Percentiles rank a stretch among this genome's conserved stretches.
These are phyloP conservation scores for Tigriopus japonicus DNA, from an alignment of 1,140 invertebrate genomes.

Conservation along the genomic window DNA sequence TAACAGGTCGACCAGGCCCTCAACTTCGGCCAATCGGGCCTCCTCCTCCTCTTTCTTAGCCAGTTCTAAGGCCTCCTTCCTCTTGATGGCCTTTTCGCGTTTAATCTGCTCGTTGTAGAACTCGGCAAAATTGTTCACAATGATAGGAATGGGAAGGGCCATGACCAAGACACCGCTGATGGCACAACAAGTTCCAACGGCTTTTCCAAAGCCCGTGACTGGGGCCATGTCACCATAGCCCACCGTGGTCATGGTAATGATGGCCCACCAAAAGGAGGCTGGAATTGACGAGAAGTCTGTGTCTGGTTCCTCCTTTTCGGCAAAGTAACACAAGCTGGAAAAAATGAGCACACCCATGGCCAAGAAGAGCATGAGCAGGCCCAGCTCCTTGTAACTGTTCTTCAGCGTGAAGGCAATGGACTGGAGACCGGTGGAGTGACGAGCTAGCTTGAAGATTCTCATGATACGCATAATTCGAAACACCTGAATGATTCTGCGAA, in stretches of 20 bases:
- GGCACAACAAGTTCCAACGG: constrained; percentile 22
- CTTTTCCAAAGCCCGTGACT: constrained; percentile 24
- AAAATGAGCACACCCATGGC: constrained; percentile 39
- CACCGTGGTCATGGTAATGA: constrained; percentile 36
- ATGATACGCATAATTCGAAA: constrained; percentile 39
- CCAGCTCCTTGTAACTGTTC: constrained; percentile 38
- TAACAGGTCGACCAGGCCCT: constrained; percentile 14
- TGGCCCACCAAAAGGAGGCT: constrained; percentile 35
- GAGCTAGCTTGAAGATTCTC: constrained; percentile 37
- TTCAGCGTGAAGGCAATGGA: constrained; percentile 39
- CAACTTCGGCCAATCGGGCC: constrained; percentile 9
- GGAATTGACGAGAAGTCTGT: constrained; percentile 33
- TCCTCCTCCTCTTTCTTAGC: constrained; percentile 10
- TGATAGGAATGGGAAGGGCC: constrained; percentile 28
- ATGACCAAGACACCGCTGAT: constrained; percentile 23
- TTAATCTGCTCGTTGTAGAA: constrained; percentile 15
- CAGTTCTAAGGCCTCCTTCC: constrained; percentile 12
- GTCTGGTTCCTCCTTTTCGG: constrained; percentile 34
- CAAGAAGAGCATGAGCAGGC: constrained; percentile 37
- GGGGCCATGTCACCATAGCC: constrained; percentile 30
- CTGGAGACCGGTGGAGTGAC: constrained; percentile 39
- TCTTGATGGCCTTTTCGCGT: constrained; percentile 14
- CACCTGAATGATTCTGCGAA: constrained; percentile 34
- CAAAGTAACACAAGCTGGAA: constrained; percentile 37
- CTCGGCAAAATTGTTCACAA: constrained; percentile 26